These are phyloP conservation scores for Maniola hyperantus DNA, from an alignment of 2,888 invertebrate genomes.

Conservation along the genomic window DNA sequence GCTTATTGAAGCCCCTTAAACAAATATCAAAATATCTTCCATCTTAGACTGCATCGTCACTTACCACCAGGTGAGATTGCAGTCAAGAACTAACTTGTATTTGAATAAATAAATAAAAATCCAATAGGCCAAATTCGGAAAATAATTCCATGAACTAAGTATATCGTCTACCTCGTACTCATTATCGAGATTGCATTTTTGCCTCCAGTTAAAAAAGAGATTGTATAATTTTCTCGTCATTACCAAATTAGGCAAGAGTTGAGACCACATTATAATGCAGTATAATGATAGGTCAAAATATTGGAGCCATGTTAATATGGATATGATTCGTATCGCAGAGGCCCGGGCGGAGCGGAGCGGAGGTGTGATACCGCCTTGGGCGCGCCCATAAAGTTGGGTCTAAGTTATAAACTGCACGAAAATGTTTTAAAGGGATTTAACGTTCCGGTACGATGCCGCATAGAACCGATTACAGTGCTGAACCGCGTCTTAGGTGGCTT, in stretches of 20 bases:
- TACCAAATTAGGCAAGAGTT: constrained; percentile 28
- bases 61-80: too few species aligned
- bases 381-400: constrained; percentile 6
- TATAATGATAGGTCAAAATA: constrained; percentile 32
- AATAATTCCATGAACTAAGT: background rate
- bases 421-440: too few species aligned
- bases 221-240: constrained; percentile 23
- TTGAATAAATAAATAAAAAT: too few species aligned
- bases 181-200: constrained; percentile 13
- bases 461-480: too few species aligned
- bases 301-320: constrained; percentile 26
- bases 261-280: background rate
- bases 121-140: too few species aligned
- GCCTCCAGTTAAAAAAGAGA: background rate
- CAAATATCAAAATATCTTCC: too few species aligned
- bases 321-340: constrained; percentile 31
- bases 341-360: constrained; percentile 45
- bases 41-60: too few species aligned
- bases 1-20: too few species aligned
- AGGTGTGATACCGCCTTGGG: constrained; percentile 61
- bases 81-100: too few species aligned
- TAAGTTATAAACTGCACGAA: constrained; percentile 8
- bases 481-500: too few species aligned
- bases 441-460: too few species aligned
- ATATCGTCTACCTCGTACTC: background rate